phyloP scores from a whole-genome alignment of 2,113 vertebrate species.

The Vulpes lagopus region DNA sequence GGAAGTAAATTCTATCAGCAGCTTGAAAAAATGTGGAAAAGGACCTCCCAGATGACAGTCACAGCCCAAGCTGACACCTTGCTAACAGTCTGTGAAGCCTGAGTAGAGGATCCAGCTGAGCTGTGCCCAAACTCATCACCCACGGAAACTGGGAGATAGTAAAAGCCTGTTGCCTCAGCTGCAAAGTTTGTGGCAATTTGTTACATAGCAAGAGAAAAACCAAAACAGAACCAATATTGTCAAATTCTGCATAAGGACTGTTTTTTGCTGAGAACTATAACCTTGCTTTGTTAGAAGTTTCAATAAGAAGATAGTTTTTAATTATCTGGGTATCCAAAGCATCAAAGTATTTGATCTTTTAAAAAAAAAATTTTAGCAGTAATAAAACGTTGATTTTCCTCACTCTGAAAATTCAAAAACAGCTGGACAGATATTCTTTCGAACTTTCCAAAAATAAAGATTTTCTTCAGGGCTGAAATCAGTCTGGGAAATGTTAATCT shows the following conservation, averaged over 20 bases:
- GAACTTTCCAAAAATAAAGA: slow-evolving; percentile 74
- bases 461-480: slow-evolving; percentile 59
- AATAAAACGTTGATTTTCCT: slow-evolving; percentile 50
- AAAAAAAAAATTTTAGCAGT: neutral
- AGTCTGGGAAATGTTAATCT: slow-evolving; percentile 58
- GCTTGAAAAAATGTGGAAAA: neutral
- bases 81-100: neutral
- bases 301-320: slow-evolving; percentile 41
- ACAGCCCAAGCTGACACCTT: neutral
- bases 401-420: slow-evolving; percentile 71
- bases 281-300: neutral
- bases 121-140: neutral
- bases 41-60: neutral
- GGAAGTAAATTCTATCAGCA: neutral
- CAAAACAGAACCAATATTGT: neutral
- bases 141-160: too few relatives aligned
- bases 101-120: neutral
- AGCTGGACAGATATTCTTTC: slow-evolving; percentile 73
- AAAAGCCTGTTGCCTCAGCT: neutral
- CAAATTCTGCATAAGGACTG: neutral
- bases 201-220: neutral
- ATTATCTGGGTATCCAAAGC: slow-evolving; percentile 33
- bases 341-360: neutral
- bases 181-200: neutral
- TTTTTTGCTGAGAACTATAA: neutral